Conservation (phyloP, 2,797 vertebrate genomes). For the Melanotaenia maccullochi region DNA sequence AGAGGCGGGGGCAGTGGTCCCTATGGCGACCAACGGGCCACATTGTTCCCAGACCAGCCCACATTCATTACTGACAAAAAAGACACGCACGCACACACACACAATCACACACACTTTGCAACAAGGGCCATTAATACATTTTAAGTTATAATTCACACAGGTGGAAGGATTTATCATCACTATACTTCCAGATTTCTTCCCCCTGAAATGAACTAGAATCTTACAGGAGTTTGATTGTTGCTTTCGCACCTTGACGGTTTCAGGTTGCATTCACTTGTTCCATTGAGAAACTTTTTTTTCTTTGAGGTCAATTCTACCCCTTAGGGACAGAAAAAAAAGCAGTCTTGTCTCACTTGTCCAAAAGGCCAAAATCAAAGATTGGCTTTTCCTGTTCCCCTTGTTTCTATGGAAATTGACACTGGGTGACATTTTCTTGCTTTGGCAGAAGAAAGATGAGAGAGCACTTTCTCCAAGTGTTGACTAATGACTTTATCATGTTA, state of each 20-base stretch:
- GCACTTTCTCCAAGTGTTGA: conserved; percentile 58
- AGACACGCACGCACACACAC: conserved; percentile 62
- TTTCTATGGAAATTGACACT: conserved; percentile 84
- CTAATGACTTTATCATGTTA: conserved; percentile 39
- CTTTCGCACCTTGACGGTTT: conserved; percentile 65
- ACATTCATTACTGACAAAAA: conserved; percentile 85
- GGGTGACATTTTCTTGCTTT: conserved; percentile 78
- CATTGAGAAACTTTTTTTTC: conserved; percentile 51
- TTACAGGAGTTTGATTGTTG: conserved; percentile 46
- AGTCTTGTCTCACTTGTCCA: conserved; percentile 59
- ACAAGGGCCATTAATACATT: conserved; percentile 63
- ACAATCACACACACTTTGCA: conserved; percentile 62
- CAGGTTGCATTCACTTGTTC: conserved; percentile 63
- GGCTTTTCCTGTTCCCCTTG: conserved; percentile 66
- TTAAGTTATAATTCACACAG: conserved; percentile 53
- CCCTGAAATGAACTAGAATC: conserved; percentile 43
- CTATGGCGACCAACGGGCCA: conserved; percentile 85
- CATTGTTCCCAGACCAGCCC: conserved; percentile 86
- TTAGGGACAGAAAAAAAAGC: conserved; percentile 45
- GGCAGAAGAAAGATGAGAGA: conserved; percentile 58
- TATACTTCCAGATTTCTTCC: conserved; percentile 13
- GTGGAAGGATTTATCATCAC: conserved; percentile 40
- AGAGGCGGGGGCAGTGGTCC: conserved; percentile 79
- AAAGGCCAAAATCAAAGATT: conserved; percentile 69
- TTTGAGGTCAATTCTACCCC: conserved; percentile 53